Base-by-base conservation (phyloP, 1,140 invertebrate genomes). In the Cryptotermes secundus region DNA sequence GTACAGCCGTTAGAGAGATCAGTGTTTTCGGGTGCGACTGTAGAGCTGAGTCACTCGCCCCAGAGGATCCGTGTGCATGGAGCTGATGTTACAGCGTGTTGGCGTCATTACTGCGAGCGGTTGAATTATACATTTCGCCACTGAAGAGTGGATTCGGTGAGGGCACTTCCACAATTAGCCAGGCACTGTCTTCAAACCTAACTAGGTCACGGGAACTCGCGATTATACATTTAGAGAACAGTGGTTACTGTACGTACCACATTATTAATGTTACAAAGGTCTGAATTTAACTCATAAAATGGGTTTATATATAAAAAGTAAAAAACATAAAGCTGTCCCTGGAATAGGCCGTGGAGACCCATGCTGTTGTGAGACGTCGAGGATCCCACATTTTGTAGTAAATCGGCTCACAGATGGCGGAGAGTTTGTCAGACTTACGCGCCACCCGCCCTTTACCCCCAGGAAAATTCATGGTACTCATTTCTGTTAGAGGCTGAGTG, bases 71-170 rank as follows among this genome's bases (percentile, higher is more conserved):
- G 59, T 16, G n/a, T n/a, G 59, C 59, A 22, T 31, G n/a, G n/a
- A 7, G 59, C 59, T 72, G 26, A 72, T 72, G 59, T 72, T 72
- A 14, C 59, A 31, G 31, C 59, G 31, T 12, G 59, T 31, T 72
- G 26, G 26, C n/a, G 26, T 72, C 31, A 72, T 72, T 72, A 26
- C 59, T 72, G 26, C 3, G 59, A 59, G 53, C 3, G 26, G 0
- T n/a, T 72, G 59, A 72, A 72, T 72, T 31, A 72, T 72, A 72
- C 26, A 72, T 72, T 26, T 9, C 3, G 6, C 53, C 6, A 26
- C 53, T 59, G n/a, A 72, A 72, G 59, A 72, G 59, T 72, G 59
- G 59, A 72, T 72, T 26, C n/a, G 59, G 59, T 72, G 59, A 26
- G 16, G 22, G 45, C 12, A 49, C 3, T 49, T 49, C 45, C 59